Conservation (phyloP, 1,140 invertebrate genomes). For the Pseudomyrmex cubaensis region DNA sequence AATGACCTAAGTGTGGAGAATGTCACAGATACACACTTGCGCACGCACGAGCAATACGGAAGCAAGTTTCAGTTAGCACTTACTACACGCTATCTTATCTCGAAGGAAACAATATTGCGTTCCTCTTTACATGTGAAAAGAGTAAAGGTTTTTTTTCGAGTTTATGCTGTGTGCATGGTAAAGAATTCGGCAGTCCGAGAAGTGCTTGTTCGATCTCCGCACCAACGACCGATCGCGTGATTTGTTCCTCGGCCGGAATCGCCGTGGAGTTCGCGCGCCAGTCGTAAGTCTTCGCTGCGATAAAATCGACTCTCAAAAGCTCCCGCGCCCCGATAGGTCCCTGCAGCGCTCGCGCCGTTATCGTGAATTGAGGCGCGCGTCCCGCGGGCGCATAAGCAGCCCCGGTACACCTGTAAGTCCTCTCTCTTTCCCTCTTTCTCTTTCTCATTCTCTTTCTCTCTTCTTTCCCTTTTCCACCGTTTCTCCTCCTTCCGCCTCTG, state of each 20-base stretch:
- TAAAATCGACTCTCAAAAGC: constrained; percentile 79
- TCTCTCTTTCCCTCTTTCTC: constrained; percentile 61
- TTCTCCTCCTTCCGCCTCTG: constrained; percentile 17
- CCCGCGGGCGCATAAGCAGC: constrained; percentile 70
- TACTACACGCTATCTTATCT: background rate
- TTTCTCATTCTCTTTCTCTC: constrained; percentile 18
- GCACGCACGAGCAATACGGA: too few relatives aligned
- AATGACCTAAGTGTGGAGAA: background rate
- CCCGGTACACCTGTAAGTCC: constrained; percentile 80
- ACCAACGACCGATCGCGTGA: constrained; percentile 57
- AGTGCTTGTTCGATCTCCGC: constrained; percentile 34
- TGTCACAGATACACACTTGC: too few relatives aligned
- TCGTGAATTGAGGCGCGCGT: constrained; percentile 78
- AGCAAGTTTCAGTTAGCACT: too few relatives aligned
- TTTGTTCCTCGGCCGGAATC: constrained; percentile 66
- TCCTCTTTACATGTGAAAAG: background rate
- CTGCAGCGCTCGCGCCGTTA: constrained; percentile 69
- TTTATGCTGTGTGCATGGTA: background rate
- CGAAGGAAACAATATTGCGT: background rate
- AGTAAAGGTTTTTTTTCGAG: background rate
- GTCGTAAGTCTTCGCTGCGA: constrained; percentile 74
- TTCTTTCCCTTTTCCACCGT: constrained; percentile 36
- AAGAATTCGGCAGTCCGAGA: constrained; percentile 21
- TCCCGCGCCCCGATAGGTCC: constrained; percentile 69
- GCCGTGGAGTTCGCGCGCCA: constrained; percentile 58